Evolutionary conservation across 2,888 invertebrate genomes (phyloP).

Genomic region (Linnaemya vulpina): DNA sequence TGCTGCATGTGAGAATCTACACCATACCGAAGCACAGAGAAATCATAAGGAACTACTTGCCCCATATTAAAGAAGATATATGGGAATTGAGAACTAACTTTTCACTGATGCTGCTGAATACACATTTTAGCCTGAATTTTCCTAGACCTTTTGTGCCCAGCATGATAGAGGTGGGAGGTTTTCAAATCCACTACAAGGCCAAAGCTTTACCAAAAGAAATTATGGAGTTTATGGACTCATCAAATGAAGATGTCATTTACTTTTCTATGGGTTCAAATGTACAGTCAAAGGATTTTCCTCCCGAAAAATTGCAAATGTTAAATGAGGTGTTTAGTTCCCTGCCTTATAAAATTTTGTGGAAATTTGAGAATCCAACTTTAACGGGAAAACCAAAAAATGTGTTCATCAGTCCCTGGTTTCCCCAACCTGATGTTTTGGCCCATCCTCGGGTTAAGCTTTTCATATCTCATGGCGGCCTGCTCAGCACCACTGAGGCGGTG

Average conservation of each 20-base stretch:
- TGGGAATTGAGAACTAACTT: slow-evolving; percentile 75
- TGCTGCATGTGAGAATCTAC: slow-evolving; percentile 34
- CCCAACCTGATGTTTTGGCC: slow-evolving; percentile 80
- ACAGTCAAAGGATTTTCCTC: slow-evolving; percentile 76
- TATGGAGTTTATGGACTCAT: slow-evolving; percentile 80
- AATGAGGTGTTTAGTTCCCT: slow-evolving; percentile 68
- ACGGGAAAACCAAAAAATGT: slow-evolving; percentile 75
- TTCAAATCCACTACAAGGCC: slow-evolving; percentile 78
- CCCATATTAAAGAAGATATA: slow-evolving; percentile 74
- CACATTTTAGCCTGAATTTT: slow-evolving; percentile 79
- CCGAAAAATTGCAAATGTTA: slow-evolving; percentile 72
- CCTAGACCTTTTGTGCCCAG: slow-evolving; percentile 80
- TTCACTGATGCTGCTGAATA: slow-evolving; percentile 79
- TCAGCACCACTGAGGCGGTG: slow-evolving; percentile 82
- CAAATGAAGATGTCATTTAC: slow-evolving; percentile 83
- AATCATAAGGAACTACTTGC: slow-evolving; percentile 72
- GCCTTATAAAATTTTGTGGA: slow-evolving; percentile 81
- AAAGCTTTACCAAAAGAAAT: slow-evolving; percentile 79
- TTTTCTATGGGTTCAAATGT: slow-evolving; percentile 83
- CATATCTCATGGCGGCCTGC: slow-evolving; percentile 82
- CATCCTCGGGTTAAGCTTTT: slow-evolving; percentile 82
- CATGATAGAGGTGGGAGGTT: slow-evolving; percentile 81
- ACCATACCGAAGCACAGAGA: slow-evolving; percentile 38
- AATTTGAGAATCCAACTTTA: slow-evolving; percentile 80
- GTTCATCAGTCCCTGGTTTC: slow-evolving; percentile 79